Conservation (phyloP, 2,888 invertebrate genomes). For the Stenichneumon culpator region DNA sequence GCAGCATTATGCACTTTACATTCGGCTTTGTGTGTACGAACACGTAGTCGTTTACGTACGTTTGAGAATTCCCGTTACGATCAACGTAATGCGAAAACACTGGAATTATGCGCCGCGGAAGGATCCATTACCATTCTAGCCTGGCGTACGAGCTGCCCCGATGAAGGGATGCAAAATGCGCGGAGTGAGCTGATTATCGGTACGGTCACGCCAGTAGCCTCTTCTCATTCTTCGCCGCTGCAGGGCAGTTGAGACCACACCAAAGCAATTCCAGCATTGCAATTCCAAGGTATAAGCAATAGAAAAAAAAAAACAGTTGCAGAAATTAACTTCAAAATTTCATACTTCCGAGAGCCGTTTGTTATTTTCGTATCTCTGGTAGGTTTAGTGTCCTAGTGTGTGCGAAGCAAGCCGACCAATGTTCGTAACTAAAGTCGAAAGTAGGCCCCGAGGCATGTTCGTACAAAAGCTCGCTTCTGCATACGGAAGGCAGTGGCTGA, state of each 20-base stretch:
- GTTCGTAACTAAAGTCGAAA: background rate
- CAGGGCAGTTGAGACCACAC: background rate
- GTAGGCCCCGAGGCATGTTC: background rate
- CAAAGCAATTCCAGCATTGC: background rate
- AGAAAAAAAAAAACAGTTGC: background rate
- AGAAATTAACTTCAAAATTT: background rate
- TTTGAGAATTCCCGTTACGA: conserved; percentile 49
- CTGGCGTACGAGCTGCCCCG: conserved; percentile 29
- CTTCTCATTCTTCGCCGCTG: conserved; percentile 11
- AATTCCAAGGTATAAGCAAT: conserved; percentile 9
- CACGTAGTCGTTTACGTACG: conserved; percentile 43
- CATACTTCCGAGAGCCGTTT: background rate
- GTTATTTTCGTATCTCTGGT: background rate
- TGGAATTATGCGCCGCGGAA: conserved; percentile 59
- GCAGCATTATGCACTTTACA: conserved; percentile 51
- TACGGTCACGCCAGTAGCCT: conserved; percentile 46
- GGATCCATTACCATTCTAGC: conserved; percentile 64
- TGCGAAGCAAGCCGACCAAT: too few relatives aligned
- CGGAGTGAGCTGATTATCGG: conserved; percentile 36
- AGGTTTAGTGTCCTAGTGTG: too few relatives aligned
- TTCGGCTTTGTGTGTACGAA: conserved; percentile 29
- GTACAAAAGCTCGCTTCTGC: too few relatives aligned
- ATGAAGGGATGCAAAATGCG: conserved; percentile 44
- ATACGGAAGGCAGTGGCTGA: too few relatives aligned
- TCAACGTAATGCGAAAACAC: conserved; percentile 59